Percentiles rank a stretch among this genome's conserved stretches.
Conservation (phyloP, 1,140 invertebrate genomes). For the Pseudomyrmex pallidus region DNA sequence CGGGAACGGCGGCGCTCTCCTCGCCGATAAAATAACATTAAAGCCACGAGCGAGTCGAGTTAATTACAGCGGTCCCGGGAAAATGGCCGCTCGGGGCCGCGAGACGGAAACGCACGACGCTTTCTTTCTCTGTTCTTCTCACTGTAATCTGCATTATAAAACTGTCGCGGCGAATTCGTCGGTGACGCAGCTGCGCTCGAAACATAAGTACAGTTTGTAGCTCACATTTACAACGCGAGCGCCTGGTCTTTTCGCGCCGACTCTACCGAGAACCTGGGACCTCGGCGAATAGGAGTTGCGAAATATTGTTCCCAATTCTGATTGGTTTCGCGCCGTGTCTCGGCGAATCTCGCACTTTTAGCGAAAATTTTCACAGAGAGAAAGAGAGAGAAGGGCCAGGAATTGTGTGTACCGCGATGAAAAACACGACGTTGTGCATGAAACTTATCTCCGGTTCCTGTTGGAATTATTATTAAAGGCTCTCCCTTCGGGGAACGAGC, state of each 20-base stretch:
- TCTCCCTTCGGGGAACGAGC: neutral
- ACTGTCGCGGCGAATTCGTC: slow-evolving; percentile 57
- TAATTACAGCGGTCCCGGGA: slow-evolving; percentile 51
- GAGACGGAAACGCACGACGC: slow-evolving; percentile 9
- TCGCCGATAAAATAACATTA: slow-evolving; percentile 72
- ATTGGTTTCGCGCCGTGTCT: neutral
- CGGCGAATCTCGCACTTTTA: neutral
- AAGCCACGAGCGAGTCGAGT: slow-evolving; percentile 49
- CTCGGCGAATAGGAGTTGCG: neutral
- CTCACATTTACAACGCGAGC: slow-evolving; percentile 14
- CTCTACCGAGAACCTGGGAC: neutral
- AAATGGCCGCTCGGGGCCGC: slow-evolving; percentile 23
- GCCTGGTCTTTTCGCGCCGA: neutral
- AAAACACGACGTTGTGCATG: neutral
- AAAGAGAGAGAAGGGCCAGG: no score
- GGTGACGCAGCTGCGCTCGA: slow-evolving; percentile 60
- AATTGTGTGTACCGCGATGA: neutral
- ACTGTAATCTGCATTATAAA: slow-evolving; percentile 70
- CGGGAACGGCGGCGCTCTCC: neutral
- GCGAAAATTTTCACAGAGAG: neutral
- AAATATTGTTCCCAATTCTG: slow-evolving; percentile 17
- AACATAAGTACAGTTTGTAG: slow-evolving; percentile 46
- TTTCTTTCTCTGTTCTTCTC: neutral
- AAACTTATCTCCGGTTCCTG: neutral
- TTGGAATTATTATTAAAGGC: slow-evolving; percentile 8